phyloP scores from a whole-genome alignment of 2,888 invertebrate genomes.

The Timema cristinae region DNA sequence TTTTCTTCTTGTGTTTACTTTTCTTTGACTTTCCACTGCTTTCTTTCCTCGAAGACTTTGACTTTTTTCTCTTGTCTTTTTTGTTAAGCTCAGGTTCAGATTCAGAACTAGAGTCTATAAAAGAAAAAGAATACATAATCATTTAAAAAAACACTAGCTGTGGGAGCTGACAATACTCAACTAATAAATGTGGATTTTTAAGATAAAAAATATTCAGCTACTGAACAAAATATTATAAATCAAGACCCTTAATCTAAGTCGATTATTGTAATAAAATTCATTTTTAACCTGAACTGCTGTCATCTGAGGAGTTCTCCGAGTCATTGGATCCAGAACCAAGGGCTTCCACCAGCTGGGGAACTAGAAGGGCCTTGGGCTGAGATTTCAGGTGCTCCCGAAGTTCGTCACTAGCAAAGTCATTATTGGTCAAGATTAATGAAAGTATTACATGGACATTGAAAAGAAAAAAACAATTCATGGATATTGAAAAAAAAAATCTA shows the following conservation, averaged over 20 bases:
- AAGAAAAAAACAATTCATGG: constrained; percentile 14
- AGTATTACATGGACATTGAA: constrained; percentile 8
- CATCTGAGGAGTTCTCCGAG: constrained; percentile 37
- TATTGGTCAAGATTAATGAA: not conserved
- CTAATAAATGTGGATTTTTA: not conserved
- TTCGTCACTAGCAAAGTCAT: constrained; percentile 59
- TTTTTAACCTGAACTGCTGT: constrained; percentile 35
- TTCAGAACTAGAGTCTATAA: constrained; percentile 36
- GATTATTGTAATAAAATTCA: not conserved
- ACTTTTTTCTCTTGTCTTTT: constrained; percentile 32
- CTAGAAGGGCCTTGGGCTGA: constrained; percentile 57
- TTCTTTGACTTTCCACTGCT: constrained; percentile 20
- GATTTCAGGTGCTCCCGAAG: constrained; percentile 82
- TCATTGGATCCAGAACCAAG: constrained; percentile 33
- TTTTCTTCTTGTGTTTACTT: constrained; percentile 31
- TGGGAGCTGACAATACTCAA: not conserved
- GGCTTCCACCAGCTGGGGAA: constrained; percentile 33
- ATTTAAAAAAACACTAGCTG: constrained; percentile 9
- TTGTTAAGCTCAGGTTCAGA: constrained; percentile 36
- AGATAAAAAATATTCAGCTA: constrained; percentile 4
- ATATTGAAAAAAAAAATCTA: not conserved
- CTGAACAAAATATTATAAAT: not conserved
- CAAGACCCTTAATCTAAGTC: not conserved
- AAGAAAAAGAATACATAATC: constrained; percentile 22
- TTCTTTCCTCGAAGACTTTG: no score